Evolutionary conservation across 2,797 vertebrate genomes (phyloP).

Genomic region (Chelidonichthys spinosus): DNA sequence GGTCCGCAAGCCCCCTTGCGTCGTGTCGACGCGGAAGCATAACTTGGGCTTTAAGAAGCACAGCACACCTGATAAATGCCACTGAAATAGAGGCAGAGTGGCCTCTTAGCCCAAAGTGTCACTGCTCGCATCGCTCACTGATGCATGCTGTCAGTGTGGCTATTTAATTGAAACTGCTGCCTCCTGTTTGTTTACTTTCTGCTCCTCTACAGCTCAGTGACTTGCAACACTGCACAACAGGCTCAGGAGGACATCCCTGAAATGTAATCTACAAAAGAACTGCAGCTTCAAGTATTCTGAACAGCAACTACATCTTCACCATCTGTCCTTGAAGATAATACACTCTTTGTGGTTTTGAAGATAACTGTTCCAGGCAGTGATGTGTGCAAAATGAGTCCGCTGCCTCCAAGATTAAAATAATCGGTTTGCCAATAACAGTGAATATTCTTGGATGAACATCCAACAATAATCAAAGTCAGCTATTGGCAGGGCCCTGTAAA

Average conservation of each 20-base stretch:
- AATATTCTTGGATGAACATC: constrained; percentile 20
- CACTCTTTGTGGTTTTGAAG: neutral
- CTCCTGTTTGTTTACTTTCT: constrained; percentile 24
- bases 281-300: constrained; percentile 7
- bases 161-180: constrained; percentile 31
- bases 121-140: constrained; percentile 11
- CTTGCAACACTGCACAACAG: constrained; percentile 1
- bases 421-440: constrained; percentile 5
- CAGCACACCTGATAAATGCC: constrained; percentile 11
- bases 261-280: constrained; percentile 4
- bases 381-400: constrained; percentile 7
- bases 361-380: neutral
- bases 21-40: too few relatives aligned
- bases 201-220: constrained; percentile 15
- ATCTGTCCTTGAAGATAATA: neutral
- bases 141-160: neutral
- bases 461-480: constrained; percentile 24
- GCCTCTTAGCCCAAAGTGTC: constrained; percentile 14
- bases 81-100: constrained; percentile 6
- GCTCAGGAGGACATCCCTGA: constrained; percentile 4
- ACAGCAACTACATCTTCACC: neutral
- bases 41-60: neutral
- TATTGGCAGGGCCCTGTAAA: constrained; percentile 28
- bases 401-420: constrained; percentile 6
- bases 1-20: too few relatives aligned